Evolutionary conservation across 2,888 invertebrate genomes (phyloP).

Genomic region (Watsonalla cultraria): DNA sequence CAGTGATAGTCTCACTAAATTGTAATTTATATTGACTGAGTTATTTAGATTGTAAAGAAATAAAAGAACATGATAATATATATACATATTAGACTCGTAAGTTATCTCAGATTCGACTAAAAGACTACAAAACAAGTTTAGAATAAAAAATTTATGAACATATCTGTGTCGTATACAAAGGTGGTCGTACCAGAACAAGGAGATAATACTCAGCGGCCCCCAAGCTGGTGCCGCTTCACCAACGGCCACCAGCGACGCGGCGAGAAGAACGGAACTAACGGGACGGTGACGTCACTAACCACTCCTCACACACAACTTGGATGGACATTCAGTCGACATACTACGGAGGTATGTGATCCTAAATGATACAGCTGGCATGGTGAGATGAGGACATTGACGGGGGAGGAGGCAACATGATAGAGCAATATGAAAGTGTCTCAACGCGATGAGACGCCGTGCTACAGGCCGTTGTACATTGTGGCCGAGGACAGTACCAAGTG

Average conservation of each 20-base stretch:
- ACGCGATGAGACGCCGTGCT: background rate
- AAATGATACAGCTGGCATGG: background rate
- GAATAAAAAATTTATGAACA: slow-evolving; percentile 74
- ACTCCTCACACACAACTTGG: background rate
- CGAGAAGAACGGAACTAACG: background rate
- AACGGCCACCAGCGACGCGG: background rate
- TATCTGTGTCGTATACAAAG: slow-evolving; percentile 72
- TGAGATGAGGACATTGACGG: background rate
- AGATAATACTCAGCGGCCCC: slow-evolving; percentile 59
- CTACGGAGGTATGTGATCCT: background rate
- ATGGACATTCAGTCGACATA: background rate
- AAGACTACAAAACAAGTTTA: slow-evolving; percentile 73
- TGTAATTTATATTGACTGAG: slow-evolving; percentile 71
- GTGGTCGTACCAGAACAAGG: slow-evolving; percentile 61
- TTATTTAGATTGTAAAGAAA: slow-evolving; percentile 61
- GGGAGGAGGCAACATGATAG: background rate
- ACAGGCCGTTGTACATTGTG: slow-evolving; percentile 9
- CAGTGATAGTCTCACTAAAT: slow-evolving; percentile 65
- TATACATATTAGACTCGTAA: slow-evolving; percentile 62
- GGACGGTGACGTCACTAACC: background rate
- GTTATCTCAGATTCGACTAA: slow-evolving; percentile 76
- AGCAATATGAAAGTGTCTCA: background rate
- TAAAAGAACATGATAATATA: slow-evolving; percentile 47
- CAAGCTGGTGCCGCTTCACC: slow-evolving; percentile 8
- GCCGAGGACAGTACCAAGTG: slow-evolving; percentile 23